Evolutionary conservation across 2,888 invertebrate genomes (phyloP).

Genomic region (Tryphoninae sp.): DNA sequence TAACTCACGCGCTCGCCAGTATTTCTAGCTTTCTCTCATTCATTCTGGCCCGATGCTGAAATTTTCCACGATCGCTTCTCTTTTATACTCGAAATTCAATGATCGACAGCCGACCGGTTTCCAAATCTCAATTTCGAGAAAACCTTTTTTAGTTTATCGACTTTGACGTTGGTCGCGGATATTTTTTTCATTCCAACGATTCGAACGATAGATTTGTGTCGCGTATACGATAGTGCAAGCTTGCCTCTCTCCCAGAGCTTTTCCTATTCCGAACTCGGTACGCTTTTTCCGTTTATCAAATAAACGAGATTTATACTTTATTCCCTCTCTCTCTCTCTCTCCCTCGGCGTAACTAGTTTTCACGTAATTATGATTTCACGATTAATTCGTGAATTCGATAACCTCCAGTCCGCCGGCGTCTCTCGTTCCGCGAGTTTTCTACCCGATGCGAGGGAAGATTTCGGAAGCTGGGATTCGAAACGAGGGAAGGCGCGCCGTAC

Average conservation of each 20-base stretch:
- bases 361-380: slow-evolving; percentile 58
- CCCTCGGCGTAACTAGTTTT: slow-evolving; percentile 37
- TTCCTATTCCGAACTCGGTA: background rate
- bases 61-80: slow-evolving; percentile 1
- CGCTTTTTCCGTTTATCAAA: background rate
- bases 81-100: slow-evolving; percentile 29
- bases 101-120: background rate
- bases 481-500: background rate
- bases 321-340: slow-evolving; percentile 4
- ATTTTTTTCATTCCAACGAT: too few relatives aligned
- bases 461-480: slow-evolving; percentile 58
- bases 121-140: background rate
- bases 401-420: slow-evolving; percentile 16
- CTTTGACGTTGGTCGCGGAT: too few relatives aligned
- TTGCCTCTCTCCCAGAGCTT: background rate
- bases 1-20: slow-evolving; percentile 59
- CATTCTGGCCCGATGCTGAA: background rate
- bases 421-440: slow-evolving; percentile 21
- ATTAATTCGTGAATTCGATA: slow-evolving; percentile 62
- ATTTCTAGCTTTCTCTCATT: background rate
- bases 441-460: background rate
- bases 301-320: slow-evolving; percentile 19
- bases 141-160: too few relatives aligned
- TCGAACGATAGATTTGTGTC: too few relatives aligned
- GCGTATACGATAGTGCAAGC: too few relatives aligned